Base-by-base conservation (phyloP, 2,797 vertebrate genomes). In the Pygocentrus nattereri region DNA sequence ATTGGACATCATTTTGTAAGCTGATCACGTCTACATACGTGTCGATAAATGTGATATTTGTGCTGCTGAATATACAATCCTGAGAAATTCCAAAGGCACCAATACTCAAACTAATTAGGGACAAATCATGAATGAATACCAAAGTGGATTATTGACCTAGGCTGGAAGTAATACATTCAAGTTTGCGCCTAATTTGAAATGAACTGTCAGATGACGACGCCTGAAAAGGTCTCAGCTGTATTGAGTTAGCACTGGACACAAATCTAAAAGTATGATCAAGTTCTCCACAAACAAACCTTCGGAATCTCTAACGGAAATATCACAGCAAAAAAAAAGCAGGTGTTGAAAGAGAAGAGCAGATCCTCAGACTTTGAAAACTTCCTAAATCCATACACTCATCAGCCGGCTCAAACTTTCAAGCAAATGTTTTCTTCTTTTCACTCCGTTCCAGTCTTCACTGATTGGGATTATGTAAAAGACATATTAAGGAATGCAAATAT, bases 401-500 rank as follows among this genome's bases (percentile, higher is more conserved):
- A 30, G 23, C 25, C 10, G 15, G 15, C 44, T 50, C 68, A 70
- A 25, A 50, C 68, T 70, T 70, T 50, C 23, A 18, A 25, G 2
- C 38, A n/a, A 11, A 41, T 12, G 21, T 38, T 38, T 75, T 74
- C 44, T 18, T 15, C 13, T 23, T 2, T 49, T 54, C 59, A 3
- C 61, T 1, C 38, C 41, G n/a, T 30, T 38, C 50, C 50, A 2
- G 50, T 41, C 27, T 38, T 65, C 25, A 65, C 56, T 80, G 82
- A 84, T 84, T 80, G 70, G 16, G 5, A 62, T 52, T 72, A 52
- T n/a, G 19, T 21, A 72, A 52, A 44, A 72, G 47, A 76, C 50
- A 38, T 56, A 82, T 59, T 62, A 71, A 38, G 52, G 31, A 49
- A 76, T 52, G 71, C 56, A 54, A 23, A 52, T 52, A 47, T 21